phyloP scores from a whole-genome alignment of 2,113 vertebrate species.

The Nerophis lumbriciformis region DNA sequence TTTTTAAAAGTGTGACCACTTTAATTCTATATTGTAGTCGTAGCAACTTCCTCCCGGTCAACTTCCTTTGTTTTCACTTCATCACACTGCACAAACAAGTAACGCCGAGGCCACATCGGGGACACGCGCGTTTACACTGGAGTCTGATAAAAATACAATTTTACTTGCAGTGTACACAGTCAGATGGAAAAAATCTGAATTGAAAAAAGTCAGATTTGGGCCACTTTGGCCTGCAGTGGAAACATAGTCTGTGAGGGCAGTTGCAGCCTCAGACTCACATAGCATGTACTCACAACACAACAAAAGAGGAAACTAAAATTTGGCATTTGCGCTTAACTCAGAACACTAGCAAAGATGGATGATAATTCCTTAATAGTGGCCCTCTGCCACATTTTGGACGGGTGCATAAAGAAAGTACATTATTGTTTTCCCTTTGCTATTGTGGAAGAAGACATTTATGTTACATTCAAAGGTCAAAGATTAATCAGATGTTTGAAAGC shows the following conservation, averaged over 20 bases:
- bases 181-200: too few species aligned
- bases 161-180: too few species aligned
- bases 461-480: conserved; percentile 32
- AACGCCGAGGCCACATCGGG: too few species aligned
- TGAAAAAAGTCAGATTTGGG: too few species aligned
- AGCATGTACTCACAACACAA: conserved; percentile 14
- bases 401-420: conserved; percentile 42
- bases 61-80: too few species aligned
- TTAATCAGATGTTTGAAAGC: conserved; percentile 22
- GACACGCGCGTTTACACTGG: too few species aligned
- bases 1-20: too few species aligned
- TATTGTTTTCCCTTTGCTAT: conserved; percentile 51
- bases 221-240: too few species aligned
- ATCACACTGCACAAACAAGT: too few species aligned
- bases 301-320: conserved; percentile 40
- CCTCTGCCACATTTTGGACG: conserved; percentile 45
- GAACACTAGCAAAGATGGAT: conserved; percentile 56
- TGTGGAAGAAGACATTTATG: conserved; percentile 35
- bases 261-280: conserved; percentile 33
- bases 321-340: conserved; percentile 34
- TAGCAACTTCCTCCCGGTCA: too few species aligned
- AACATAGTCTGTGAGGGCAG: background rate
- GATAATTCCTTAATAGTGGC: conserved; percentile 61
- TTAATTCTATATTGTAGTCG: too few species aligned
- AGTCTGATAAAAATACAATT: too few species aligned